Evolutionary conservation across 2,888 invertebrate genomes (phyloP), one percentile per base, ranked within the genome.

Genomic region (Icerya purchasi): DNA sequence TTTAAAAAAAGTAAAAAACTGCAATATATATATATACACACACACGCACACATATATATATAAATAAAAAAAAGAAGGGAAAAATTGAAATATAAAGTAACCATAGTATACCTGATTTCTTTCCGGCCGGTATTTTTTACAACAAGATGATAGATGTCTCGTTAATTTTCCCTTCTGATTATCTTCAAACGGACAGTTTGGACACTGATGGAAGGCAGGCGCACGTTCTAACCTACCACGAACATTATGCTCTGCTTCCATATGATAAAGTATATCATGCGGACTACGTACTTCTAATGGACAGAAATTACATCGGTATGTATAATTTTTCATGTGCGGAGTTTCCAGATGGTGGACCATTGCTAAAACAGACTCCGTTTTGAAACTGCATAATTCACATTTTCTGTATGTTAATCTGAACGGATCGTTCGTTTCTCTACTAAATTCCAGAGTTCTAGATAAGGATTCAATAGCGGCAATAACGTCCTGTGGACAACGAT

Each of bases 161-260:
- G 85, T 86, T 66, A 93, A 74, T 72, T 91, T 91, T 24, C 87
- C 87, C 72, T 90, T 92, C 59, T 89, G 87, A 68, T 90, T 90
- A 67, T 91, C 90, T 71, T 94, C 93, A 69, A 91, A 93, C 1
- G 89, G 86, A 74, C 94, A 94, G 69, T 89, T 86, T 1, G 87
- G 84, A 70, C 93, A 94, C 70, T 91, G 89, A 71, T 91, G 91
- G 71, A 86, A 86, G 0, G 87, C 83, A 23, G 86, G 84, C 1
- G 88, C 86, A 64, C 87, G 78, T 67, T 91, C 89, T 62, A 93
- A 73, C 63, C 85, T 80, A 3, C 88, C 91, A 66, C 84, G 78
- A 19, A 85, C 81, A 65, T 84, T 84, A 71, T 94, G 94, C 68
- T 86, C 83, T 0, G 84, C 83, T 70, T 92, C 88, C 87, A 92